A percentile compares a stretch with the other conserved stretches of the same genome.
phyloP scores from a whole-genome alignment of 1,140 invertebrate species.

The Sinella curviseta region DNA sequence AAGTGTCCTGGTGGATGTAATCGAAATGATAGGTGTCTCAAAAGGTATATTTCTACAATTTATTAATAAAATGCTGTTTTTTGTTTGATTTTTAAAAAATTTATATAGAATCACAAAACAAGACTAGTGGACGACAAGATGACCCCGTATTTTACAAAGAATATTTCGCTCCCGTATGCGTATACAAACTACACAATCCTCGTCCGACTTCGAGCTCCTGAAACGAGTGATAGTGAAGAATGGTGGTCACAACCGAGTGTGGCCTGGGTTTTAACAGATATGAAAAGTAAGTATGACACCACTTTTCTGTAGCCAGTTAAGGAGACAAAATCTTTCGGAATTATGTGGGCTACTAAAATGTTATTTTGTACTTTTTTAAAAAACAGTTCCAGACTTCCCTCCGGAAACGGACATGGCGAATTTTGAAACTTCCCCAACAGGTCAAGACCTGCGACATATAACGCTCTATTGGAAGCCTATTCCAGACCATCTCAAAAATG shows the following conservation, averaged over 20 bases:
- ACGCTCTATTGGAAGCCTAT: constrained; percentile 46
- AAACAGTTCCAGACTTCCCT: constrained; percentile 38
- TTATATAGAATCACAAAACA: no score
- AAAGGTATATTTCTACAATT: no score
- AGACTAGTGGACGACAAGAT: not conserved
- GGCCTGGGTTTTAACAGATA: not conserved
- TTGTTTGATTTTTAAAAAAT: no score
- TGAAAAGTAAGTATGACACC: not conserved
- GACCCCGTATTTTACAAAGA: not conserved
- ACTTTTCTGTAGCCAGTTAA: not conserved
- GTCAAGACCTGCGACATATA: constrained; percentile 34
- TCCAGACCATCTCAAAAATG: constrained; percentile 37
- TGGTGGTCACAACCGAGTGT: constrained; percentile 38
- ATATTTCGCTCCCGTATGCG: constrained; percentile 37
- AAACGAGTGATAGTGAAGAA: constrained; percentile 38
- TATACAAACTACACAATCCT: constrained; percentile 40
- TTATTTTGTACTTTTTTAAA: constrained; percentile 24
- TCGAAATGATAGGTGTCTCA: no score
- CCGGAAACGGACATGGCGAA: constrained; percentile 44
- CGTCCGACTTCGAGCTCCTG: constrained; percentile 40
- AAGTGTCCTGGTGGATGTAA: no score
- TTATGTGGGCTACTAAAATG: no score
- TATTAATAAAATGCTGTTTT: no score
- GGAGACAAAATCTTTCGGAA: not conserved
- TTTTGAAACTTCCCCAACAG: constrained; percentile 37